Evolutionary conservation across 2,797 vertebrate genomes (phyloP), one percentile per base, ranked within the genome.

Genomic region (Sebastes trivittatus): DNA sequence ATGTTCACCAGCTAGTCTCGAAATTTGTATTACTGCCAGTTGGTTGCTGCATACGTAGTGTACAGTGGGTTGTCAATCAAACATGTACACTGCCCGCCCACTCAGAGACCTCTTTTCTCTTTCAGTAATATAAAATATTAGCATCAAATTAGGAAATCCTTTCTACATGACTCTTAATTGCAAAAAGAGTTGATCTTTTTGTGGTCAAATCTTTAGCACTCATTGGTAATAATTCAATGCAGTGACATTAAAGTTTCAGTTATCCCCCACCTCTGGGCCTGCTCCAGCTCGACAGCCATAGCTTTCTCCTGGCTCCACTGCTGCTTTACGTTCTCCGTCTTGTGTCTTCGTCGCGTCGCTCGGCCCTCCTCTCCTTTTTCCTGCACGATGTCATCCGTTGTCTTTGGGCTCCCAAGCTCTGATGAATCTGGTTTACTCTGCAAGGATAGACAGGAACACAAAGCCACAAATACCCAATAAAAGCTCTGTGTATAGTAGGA

Each of bases 321-420:
- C 88, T 98, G 98, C 78, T 98, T 98, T 7, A 99, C 96, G 0
- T 85, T 98, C 92, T 99, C 98, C 0, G 98, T 99, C 92, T 99
- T 99, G 94, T 99, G 98, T 64, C 98, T 94, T 2, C 98, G 94
- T 1, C 98, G 96, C 0, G 94, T 95, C 0, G 95, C 95, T 13
- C 97, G 94, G 36, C 95, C 96, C 81, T 99, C 98, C 80, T 99
- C 98, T 2, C 95, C 97, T 63, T 94, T 96, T 86, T 99, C 98
- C 81, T 97, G 95, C 59, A 99, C 96, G 9, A 99, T 99, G 89
- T 99, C 98, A 2, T 99, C 98, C 0, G 98, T 99, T 13, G 98
- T 99, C 93, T 99, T 99, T 3, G 98, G 98, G 84, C 96, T 97
- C 30, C 97, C 96, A 23, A 97, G 94, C 83, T 99, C 98, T 0